Base-by-base conservation (phyloP, 2,888 invertebrate genomes). In the Chironomus riparius region DNA sequence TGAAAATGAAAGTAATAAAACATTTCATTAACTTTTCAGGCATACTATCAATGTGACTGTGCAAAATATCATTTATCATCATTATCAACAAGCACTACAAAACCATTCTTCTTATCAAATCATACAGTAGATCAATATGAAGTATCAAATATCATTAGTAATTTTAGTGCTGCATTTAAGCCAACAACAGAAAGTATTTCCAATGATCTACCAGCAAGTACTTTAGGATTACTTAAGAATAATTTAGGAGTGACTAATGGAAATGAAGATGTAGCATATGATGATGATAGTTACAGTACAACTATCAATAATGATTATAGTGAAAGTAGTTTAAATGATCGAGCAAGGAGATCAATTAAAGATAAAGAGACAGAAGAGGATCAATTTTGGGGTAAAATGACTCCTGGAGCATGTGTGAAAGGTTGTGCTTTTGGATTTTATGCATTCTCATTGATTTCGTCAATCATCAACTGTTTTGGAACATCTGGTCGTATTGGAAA, bases 401-500 rank as follows among this genome's bases (percentile, higher is more conserved):
- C 80, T 21, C 84, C 84, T 3, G 87, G 87, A 1, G 80, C 85
- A 21, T 88, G 88, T 77, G 79, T 83, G 12, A 80, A 83, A 72
- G 85, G 84, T 10, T 88, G 88, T 79, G 81, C 79, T n/a, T 79
- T 80, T n/a, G 82, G 82, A 3, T 86, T 87, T 65, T 86, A 85
- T 80, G 80, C 85, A 10, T 88, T 88, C 79, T 81, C 85, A 0
- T 77, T 85, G 0, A 81, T 87, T 4, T 85, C 86, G 3, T 85
- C 85, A 80, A 77, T 88, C 4, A 86, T 88, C 76, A 88, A 89
- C 79, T 86, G 87, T 78, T 81, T 90, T 21, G 87, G 87, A 3
- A 87, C 89, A 13, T 89, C 89, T n/a, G 89, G 89, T 0, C 86
- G 87, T 79, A 88, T 90, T 77, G 89, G 90, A 71, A 89, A 88